Evolutionary conservation across 1,140 invertebrate genomes (phyloP).

Genomic region (Drosophila triauraria): DNA sequence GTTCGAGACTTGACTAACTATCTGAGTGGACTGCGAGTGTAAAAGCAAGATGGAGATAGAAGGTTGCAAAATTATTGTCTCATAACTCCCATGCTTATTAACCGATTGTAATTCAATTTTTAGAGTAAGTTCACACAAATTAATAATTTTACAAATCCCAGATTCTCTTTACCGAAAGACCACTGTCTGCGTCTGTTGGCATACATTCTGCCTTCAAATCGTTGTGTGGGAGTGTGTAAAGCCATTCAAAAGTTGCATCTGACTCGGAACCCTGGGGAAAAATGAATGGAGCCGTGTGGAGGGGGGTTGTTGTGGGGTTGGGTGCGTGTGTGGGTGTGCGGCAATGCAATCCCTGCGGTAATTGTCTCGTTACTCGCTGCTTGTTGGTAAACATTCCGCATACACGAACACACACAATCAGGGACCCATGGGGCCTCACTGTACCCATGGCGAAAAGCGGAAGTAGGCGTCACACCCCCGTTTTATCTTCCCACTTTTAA

Average conservation of each 20-base stretch:
- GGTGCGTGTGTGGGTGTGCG: background rate
- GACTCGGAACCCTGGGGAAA: slow-evolving; percentile 21
- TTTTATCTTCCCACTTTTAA: slow-evolving; percentile 14
- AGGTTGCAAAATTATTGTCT: too few relatives aligned
- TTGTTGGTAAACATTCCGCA: slow-evolving; percentile 71
- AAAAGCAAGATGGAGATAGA: too few relatives aligned
- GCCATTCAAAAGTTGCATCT: slow-evolving; percentile 74
- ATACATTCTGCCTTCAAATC: slow-evolving; percentile 42
- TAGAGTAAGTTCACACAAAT: too few relatives aligned
- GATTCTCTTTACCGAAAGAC: background rate
- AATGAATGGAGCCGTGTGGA: background rate
- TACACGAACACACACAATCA: slow-evolving; percentile 31
- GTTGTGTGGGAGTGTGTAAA: slow-evolving; percentile 52
- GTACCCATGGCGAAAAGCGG: slow-evolving; percentile 33
- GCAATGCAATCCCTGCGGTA: slow-evolving; percentile 64
- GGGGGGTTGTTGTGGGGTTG: background rate
- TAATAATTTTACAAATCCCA: too few relatives aligned
- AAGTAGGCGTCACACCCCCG: slow-evolving; percentile 45
- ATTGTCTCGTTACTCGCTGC: slow-evolving; percentile 81
- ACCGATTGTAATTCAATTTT: too few relatives aligned
- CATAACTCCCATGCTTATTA: too few relatives aligned
- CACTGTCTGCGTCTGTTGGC: slow-evolving; percentile 44
- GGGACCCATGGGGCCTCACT: slow-evolving; percentile 26
- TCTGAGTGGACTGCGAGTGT: too few relatives aligned
- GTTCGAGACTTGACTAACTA: too few relatives aligned